Conservation (phyloP, 2,113 vertebrate species). For the Orcinus orca region DNA sequence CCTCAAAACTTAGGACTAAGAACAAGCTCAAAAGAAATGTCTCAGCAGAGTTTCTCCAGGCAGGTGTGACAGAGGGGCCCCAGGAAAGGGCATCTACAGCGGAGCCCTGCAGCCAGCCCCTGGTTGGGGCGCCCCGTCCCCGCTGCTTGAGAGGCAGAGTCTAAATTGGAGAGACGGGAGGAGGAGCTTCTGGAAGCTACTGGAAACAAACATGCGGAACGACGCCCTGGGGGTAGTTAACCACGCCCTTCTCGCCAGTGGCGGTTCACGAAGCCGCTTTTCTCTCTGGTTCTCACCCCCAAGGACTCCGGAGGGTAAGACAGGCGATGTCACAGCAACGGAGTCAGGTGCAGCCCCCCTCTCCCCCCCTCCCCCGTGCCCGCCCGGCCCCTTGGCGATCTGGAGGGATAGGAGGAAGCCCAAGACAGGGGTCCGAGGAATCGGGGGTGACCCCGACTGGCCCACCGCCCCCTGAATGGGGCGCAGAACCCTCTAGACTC, state of each 20-base stretch:
- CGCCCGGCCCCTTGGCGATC: rapidly evolving
- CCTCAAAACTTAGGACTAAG: background rate
- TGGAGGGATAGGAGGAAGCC: background rate
- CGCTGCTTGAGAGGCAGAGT: background rate
- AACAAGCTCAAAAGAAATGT: background rate
- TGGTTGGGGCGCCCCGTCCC: rapidly evolving
- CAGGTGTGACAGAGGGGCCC: no score
- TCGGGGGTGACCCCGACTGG: background rate
- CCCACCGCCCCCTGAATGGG: background rate
- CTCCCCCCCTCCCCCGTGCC: rapidly evolving
- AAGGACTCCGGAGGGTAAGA: background rate
- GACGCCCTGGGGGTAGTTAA: no score
- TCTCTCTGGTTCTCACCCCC: background rate
- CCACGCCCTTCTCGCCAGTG: no score
- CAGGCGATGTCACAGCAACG: background rate
- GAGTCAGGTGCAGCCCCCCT: background rate
- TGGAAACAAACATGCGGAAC: background rate
- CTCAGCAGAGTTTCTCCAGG: background rate
- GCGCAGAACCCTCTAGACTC: background rate
- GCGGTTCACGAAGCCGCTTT: background rate
- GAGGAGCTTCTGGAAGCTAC: background rate
- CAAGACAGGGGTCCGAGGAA: background rate
- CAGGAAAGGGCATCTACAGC: no score
- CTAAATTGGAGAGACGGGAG: background rate
- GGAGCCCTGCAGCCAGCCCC: background rate